Evolutionary conservation across 2,888 invertebrate species (phyloP), one percentile per base, ranked within the genome.

Genomic region (Drosophila pegasa): DNA sequence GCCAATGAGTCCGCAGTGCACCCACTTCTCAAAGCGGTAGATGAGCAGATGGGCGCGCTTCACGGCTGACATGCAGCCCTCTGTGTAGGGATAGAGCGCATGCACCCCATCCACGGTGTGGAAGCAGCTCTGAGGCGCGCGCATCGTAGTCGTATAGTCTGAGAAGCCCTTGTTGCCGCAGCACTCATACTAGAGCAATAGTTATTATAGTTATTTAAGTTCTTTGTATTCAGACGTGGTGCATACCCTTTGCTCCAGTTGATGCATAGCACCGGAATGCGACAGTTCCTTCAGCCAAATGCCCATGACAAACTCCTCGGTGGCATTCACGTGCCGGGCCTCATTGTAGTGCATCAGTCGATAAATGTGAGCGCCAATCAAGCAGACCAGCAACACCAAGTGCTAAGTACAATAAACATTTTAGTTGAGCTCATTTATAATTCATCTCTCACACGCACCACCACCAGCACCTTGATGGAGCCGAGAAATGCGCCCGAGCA

Each of bases 401-500:
- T 88, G 88, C 90, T 91, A 40, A 7, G 35, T 45, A n/a, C 10
- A 7, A 12, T 9, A 22, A 0, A 10, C 2, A 18, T 25, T 0
- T 58, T 20, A 16, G 9, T 6, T n/a, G 7, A n/a, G 12, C 5
- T 31, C 18, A 6, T 0, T 12, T 9, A 12, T 16, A 16, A 33
- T n/a, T 8, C 14, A 10, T 14, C 1, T 18, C 0, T 2, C 8
- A 14, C 22, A 38, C 88, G 73, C 52, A 90, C 90, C 74, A 83
- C 59, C 14, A 79, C 71, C 45, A 90, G 67, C 14, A 89, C 80
- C 58, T 86, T 89, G 22, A 90, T 87, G 22, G 90, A 90, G 18
- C 90, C 89, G 50, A 88, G 61, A n/a, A 85, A 81, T 9, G 91
- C 87, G 1, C 87, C 90, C 10, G 77, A 63, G 50, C 91, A 90